These are phyloP conservation scores for Sorex maritimensis DNA, from an alignment of 2,797 vertebrate genomes.

Conservation along the genomic window DNA sequence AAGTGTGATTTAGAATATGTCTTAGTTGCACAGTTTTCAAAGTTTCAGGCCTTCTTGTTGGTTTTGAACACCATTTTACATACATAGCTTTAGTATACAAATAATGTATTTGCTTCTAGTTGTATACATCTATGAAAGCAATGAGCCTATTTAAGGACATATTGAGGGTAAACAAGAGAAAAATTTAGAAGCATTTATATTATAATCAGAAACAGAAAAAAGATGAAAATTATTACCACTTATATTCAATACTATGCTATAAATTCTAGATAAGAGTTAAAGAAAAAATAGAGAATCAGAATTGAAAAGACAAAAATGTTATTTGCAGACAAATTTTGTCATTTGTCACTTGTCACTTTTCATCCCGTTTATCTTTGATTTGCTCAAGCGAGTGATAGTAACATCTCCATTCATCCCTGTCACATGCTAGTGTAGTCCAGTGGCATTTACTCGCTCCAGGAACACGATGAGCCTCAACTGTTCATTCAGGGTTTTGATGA, in stretches of 20 bases:
- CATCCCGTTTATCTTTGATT: too few species aligned
- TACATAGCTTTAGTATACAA: background rate
- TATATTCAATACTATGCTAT: background rate
- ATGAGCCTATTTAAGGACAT: conserved; percentile 11
- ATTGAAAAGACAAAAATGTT: background rate
- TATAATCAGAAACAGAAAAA: conserved; percentile 14
- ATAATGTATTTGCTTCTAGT: background rate
- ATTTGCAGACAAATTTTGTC: background rate
- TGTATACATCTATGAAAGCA: background rate
- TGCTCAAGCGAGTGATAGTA: too few species aligned
- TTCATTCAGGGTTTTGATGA: too few species aligned
- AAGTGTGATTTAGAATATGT: background rate
- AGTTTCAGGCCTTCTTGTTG: background rate
- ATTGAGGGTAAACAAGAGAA: background rate
- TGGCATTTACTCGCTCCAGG: too few species aligned
- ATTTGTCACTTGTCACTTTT: too few species aligned
- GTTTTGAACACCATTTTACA: background rate
- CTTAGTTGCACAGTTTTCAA: background rate
- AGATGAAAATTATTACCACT: background rate
- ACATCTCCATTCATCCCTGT: too few species aligned
- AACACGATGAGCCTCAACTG: too few species aligned
- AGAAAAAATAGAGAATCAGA: background rate
- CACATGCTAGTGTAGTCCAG: too few species aligned
- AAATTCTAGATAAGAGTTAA: background rate
- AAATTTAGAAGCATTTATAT: background rate